Conservation (phyloP, 2,888 invertebrate genomes). For the Apocheima hispidaria region DNA sequence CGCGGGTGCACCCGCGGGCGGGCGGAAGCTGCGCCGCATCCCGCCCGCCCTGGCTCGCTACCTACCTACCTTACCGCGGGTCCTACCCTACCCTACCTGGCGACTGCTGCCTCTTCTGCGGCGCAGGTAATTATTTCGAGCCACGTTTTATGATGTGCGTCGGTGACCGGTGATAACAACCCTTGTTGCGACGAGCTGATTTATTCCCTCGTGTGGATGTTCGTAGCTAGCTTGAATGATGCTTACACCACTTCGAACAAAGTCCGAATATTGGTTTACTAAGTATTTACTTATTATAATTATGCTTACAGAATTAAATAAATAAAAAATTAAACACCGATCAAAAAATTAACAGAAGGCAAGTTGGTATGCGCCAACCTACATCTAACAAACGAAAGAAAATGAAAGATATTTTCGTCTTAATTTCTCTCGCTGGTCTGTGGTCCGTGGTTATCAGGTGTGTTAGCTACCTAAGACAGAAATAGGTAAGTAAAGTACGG, state of each 20-base stretch:
- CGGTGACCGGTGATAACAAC: conserved; percentile 49
- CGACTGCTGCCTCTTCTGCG: conserved; percentile 12
- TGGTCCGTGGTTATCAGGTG: too few species aligned
- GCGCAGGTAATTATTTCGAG: conserved; percentile 56
- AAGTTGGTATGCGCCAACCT: too few species aligned
- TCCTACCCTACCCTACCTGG: conserved; percentile 31
- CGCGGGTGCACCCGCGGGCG: conserved; percentile 49
- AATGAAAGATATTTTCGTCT: too few species aligned
- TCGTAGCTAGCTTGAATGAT: background rate
- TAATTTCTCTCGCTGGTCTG: too few species aligned
- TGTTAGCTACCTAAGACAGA: too few species aligned
- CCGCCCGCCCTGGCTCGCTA: conserved; percentile 72
- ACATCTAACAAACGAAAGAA: too few species aligned
- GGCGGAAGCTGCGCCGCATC: conserved; percentile 78
- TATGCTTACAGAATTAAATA: too few species aligned
- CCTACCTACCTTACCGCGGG: conserved; percentile 46
- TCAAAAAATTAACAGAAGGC: too few species aligned
- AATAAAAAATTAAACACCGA: too few species aligned
- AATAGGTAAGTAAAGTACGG: too few species aligned
- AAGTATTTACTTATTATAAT: too few species aligned
- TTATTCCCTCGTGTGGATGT: conserved; percentile 23
- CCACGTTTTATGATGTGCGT: conserved; percentile 54
- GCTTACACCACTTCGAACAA: background rate
- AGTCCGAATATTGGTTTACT: too few species aligned
- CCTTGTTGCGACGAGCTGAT: conserved; percentile 31